These are phyloP conservation scores for Trachymyrmex cornetzi DNA, from an alignment of 1,140 invertebrate genomes.

Conservation along the genomic window DNA sequence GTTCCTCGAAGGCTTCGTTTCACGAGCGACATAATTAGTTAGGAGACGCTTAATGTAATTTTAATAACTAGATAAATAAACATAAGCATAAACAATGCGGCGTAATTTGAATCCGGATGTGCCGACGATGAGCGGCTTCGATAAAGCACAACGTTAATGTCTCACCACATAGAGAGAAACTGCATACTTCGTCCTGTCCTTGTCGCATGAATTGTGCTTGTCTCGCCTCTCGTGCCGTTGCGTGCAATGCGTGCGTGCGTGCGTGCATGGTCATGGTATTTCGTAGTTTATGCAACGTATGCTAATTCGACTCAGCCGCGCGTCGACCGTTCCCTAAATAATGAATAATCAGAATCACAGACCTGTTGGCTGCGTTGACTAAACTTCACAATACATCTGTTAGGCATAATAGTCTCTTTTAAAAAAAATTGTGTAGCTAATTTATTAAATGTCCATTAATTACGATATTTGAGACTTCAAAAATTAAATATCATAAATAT, in stretches of 20 bases:
- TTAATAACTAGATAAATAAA: conserved; percentile 87
- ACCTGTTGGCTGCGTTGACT: not conserved
- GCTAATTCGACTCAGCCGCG: conserved; percentile 67
- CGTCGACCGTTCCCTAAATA: conserved; percentile 71
- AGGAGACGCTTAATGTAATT: conserved; percentile 83
- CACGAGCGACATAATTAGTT: conserved; percentile 78
- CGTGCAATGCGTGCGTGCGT: conserved; percentile 61
- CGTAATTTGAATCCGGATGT: conserved; percentile 86
- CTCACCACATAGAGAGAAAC: conserved; percentile 69
- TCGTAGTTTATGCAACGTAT: conserved; percentile 82
- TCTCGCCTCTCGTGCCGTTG: conserved; percentile 31
- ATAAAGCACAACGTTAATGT: conserved; percentile 83
- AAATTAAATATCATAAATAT: not conserved
- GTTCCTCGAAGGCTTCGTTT: conserved; percentile 55
- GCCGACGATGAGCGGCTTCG: conserved; percentile 84
- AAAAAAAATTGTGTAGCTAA: not conserved
- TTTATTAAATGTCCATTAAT: not conserved
- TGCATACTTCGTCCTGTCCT: conserved; percentile 33
- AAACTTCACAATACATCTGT: not conserved
- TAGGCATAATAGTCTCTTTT: not conserved
- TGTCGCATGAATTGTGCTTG: conserved; percentile 33
- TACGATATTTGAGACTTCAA: not conserved
- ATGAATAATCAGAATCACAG: conserved; percentile 68
- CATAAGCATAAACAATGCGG: conserved; percentile 83
- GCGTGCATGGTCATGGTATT: conserved; percentile 76